Base-by-base conservation (phyloP, 2,113 vertebrate genomes). In the Cariama cristata region DNA sequence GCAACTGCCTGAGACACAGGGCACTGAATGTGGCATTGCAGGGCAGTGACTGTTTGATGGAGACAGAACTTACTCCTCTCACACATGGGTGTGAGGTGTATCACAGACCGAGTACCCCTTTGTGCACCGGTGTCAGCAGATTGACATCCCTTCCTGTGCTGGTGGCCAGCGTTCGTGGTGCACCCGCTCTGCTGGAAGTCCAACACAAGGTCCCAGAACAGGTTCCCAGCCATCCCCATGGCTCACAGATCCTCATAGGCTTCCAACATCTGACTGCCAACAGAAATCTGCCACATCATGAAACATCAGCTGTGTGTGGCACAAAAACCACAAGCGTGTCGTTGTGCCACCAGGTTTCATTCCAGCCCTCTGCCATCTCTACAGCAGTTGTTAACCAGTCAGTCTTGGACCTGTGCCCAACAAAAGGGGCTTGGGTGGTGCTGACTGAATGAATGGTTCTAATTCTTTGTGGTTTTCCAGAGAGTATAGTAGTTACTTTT, bases 1-100 rank as follows among this genome's bases (percentile, higher is more conserved):
- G 53, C 42, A 62, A 62, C 35, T 79, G 27, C 75, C 53, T 15
- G 19, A 24, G 58, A 30, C 53, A 8, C 17, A 16, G 42, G 26
- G 19, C 26, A 19, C 47, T 15, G 8, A 1, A 1, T 13, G n/a
- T 40, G 45, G 30, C n/a, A 21, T 15, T 32, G 72, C 1, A 1
- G 30, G 24, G 21, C 32, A 49, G 22, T 7, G 42, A 52, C 42
- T 35, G 6, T 50, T 64, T 42, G 66, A 9, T 62, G 32, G 67
- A 77, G 63, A 12, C 26, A 64, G 32, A 49, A 44, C 13, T 86
- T 73, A 14, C 28, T 63, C 23, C 55, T 89, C 33, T 75, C 53
- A 18, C 66, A 35, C 8, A 8, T 14, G 42, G 27, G 4, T 11
- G 11, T 28, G 58, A 60, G 14, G 33, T 63, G 18, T 79, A 88